These are phyloP conservation scores for Molorchus minor DNA, from an alignment of 2,888 invertebrate genomes.

Conservation along the genomic window DNA sequence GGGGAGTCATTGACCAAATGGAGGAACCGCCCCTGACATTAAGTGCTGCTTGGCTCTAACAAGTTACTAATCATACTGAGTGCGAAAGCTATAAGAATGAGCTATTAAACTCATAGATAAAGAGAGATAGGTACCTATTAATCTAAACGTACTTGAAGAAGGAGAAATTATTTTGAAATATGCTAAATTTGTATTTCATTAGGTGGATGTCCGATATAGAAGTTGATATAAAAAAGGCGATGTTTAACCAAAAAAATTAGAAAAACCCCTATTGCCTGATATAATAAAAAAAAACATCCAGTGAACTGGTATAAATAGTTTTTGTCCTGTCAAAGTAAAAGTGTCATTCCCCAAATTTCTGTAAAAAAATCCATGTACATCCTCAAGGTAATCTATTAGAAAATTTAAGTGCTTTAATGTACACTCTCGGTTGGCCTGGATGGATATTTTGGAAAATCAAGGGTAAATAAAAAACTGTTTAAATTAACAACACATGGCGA, in stretches of 20 bases:
- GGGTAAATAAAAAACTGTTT: slow-evolving; percentile 37
- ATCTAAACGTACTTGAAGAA: background rate
- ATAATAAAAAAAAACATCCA: slow-evolving; percentile 31
- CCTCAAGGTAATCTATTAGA: slow-evolving; percentile 34
- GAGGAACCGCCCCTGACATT: no score
- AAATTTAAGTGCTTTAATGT: slow-evolving; percentile 40
- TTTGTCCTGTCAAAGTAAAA: slow-evolving; percentile 45
- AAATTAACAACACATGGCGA: slow-evolving; percentile 67
- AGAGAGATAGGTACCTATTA: background rate
- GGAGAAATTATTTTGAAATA: no score
- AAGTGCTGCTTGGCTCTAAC: no score
- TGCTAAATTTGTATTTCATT: no score
- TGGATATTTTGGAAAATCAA: slow-evolving; percentile 44
- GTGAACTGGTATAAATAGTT: slow-evolving; percentile 44
- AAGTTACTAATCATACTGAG: no score
- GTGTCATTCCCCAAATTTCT: slow-evolving; percentile 44
- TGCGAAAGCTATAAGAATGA: no score
- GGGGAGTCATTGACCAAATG: no score
- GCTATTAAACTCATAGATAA: no score
- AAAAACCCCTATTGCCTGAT: background rate
- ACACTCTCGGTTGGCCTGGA: slow-evolving; percentile 39
- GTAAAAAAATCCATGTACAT: slow-evolving; percentile 43
- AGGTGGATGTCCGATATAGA: no score
- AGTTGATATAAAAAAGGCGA: background rate
- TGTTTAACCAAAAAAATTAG: background rate